Evolutionary conservation across 2,888 invertebrate species (phyloP).

Genomic region (Copidosoma aretas): DNA sequence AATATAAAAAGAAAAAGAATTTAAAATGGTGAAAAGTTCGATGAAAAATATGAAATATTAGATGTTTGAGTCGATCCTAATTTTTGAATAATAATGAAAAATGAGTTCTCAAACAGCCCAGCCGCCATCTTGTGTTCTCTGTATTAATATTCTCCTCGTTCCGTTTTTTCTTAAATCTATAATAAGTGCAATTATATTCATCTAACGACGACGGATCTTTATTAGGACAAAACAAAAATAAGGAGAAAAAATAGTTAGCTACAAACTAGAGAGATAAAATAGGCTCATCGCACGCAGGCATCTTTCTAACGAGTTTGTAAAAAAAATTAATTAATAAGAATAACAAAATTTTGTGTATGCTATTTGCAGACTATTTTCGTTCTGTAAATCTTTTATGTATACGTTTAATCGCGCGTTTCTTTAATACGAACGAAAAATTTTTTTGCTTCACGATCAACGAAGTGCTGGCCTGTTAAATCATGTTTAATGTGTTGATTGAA

Average conservation of each 20-base stretch:
- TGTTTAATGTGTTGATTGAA: slow-evolving; percentile 40
- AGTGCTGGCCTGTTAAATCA: slow-evolving; percentile 56
- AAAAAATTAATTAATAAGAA: too few species aligned
- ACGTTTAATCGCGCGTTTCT: slow-evolving; percentile 29
- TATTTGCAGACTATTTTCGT: slow-evolving; percentile 14
- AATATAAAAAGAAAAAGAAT: slow-evolving; percentile 38
- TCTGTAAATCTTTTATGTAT: slow-evolving; percentile 14
- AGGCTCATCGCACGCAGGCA: slow-evolving; percentile 36
- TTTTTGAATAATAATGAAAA: too few species aligned
- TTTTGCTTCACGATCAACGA: slow-evolving; percentile 60
- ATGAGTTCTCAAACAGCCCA: slow-evolving; percentile 55
- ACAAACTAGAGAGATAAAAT: slow-evolving; percentile 44
- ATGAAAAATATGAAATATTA: too few species aligned
- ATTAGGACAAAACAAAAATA: slow-evolving; percentile 13
- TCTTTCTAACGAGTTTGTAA: slow-evolving; percentile 30
- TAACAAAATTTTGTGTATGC: too few species aligned
- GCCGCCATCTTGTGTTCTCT: slow-evolving; percentile 61
- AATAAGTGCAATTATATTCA: slow-evolving; percentile 61
- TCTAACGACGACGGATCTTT: slow-evolving; percentile 27
- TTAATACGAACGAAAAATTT: slow-evolving; percentile 17
- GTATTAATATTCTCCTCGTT: slow-evolving; percentile 50
- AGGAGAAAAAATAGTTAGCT: not conserved
- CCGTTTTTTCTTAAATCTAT: slow-evolving; percentile 57
- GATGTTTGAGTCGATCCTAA: too few species aligned
- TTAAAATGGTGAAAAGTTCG: slow-evolving; percentile 44